Evolutionary conservation across 2,113 vertebrate species (phyloP).

Genomic region (Solea solea): DNA sequence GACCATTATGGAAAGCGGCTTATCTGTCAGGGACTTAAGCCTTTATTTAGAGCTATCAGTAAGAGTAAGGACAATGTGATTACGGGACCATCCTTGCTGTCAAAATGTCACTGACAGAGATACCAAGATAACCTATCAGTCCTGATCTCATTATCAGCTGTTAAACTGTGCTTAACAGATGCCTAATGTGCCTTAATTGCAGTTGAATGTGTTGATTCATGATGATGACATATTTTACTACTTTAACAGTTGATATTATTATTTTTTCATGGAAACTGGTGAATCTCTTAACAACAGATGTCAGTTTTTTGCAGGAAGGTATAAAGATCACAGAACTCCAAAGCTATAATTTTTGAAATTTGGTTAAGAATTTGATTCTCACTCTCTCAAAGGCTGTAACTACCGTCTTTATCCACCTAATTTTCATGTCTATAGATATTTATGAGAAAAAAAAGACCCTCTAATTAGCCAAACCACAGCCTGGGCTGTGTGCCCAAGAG

Average conservation of each 20-base stretch:
- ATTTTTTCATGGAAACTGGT: no score
- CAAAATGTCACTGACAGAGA: slow-evolving; percentile 66
- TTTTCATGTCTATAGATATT: slow-evolving; percentile 74
- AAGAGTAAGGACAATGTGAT: slow-evolving; percentile 73
- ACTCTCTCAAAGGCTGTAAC: slow-evolving; percentile 62
- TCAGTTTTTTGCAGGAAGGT: not conserved
- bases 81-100: slow-evolving; percentile 57
- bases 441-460: slow-evolving; percentile 74
- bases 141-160: slow-evolving; percentile 67
- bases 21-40: slow-evolving; percentile 38
- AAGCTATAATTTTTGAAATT: not conserved
- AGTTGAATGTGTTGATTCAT: slow-evolving; percentile 31
- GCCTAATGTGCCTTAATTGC: slow-evolving; percentile 56
- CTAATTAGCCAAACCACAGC: slow-evolving; percentile 75
- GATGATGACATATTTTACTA: not conserved
- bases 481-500: slow-evolving; percentile 72
- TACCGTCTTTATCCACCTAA: slow-evolving; percentile 62
- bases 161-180: slow-evolving; percentile 59
- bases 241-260: not conserved
- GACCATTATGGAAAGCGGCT: slow-evolving; percentile 29
- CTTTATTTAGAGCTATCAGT: slow-evolving; percentile 75
- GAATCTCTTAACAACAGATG: not conserved
- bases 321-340: not conserved
- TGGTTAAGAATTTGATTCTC: slow-evolving; percentile 41
- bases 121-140: slow-evolving; percentile 68